A percentile compares a stretch with the other conserved stretches of the same genome.
Conservation (phyloP, 2,797 vertebrate genomes). For the Sebastolobus altivelis region DNA sequence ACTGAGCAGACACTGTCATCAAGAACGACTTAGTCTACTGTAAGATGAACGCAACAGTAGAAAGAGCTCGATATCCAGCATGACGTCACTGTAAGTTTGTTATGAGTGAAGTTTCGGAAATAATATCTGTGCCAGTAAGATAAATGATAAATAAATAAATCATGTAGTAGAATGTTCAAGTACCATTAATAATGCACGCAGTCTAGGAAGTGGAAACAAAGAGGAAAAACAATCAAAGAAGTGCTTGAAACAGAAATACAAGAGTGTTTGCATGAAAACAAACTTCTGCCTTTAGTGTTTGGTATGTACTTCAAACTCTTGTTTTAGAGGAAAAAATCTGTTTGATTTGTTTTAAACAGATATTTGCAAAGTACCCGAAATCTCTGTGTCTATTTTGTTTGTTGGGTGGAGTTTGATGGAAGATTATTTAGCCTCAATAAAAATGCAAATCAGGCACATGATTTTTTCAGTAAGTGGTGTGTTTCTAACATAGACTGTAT, state of each 20-base stretch:
- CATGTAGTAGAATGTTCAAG: background rate
- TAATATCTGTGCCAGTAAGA: slow-evolving; percentile 2
- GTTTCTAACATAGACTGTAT: too few species aligned
- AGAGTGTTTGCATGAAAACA: background rate
- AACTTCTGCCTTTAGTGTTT: background rate
- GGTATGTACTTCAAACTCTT: slow-evolving; percentile 1
- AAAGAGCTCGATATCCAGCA: background rate
- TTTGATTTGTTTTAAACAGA: background rate
- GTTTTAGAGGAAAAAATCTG: background rate
- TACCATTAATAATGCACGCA: background rate
- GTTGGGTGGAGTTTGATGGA: background rate
- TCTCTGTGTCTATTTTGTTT: background rate
- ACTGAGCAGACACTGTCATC: slow-evolving; percentile 5
- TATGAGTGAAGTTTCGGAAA: background rate
- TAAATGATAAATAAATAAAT: slow-evolving; percentile 6
- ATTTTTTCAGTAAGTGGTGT: background rate
- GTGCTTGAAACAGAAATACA: slow-evolving; percentile 5
- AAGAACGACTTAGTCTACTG: background rate
- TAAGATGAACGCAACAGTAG: slow-evolving; percentile 14
- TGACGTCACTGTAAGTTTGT: background rate
- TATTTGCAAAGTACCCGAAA: background rate
- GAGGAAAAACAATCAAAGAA: background rate
- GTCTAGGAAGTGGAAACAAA: background rate
- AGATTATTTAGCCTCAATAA: background rate
- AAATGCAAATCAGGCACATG: background rate